A percentile compares a stretch with the other conserved stretches of the same genome.
Conservation (phyloP, 92 coral and sea anemone genomes). For the Bergia puertoricense region DNA sequence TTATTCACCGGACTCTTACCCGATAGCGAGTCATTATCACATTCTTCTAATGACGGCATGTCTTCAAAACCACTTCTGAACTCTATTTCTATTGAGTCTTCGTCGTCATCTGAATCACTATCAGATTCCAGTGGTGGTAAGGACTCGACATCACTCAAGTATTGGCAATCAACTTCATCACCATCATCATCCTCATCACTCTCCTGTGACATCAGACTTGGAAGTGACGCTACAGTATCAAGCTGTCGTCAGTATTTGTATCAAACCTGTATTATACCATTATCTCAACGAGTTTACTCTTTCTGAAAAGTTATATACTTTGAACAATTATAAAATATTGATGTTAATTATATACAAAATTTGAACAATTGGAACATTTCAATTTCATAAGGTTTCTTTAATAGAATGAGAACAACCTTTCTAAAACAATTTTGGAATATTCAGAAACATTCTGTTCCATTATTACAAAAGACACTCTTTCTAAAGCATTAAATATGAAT, state of each 20-base stretch:
- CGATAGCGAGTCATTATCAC: slow-evolving; percentile 3
- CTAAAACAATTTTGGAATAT: neutral
- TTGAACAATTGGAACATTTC: neutral
- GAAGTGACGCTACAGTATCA: slow-evolving; percentile 8
- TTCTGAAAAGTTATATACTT: neutral
- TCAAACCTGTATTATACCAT: neutral
- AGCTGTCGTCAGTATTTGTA: neutral
- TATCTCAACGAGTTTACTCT: neutral
- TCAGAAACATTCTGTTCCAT: neutral
- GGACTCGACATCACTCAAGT: neutral
- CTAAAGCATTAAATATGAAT: too few species aligned
- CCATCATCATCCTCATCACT: neutral
- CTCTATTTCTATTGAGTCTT: neutral
- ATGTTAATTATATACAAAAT: too few species aligned
- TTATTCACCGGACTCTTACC: neutral
- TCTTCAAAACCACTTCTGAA: slow-evolving; percentile 2
- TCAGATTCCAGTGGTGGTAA: slow-evolving; percentile 15
- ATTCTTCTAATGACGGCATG: slow-evolving; percentile 21
- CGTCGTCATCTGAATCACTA: slow-evolving; percentile 28
- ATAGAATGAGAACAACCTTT: neutral
- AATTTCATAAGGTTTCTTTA: too few species aligned
- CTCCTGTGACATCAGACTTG: neutral
- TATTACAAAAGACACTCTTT: neutral
- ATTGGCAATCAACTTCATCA: neutral
- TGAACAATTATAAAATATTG: too few species aligned